These are phyloP conservation scores for Brachypodius melanocephalos DNA, from an alignment of 2,113 vertebrate genomes.

Conservation along the genomic window DNA sequence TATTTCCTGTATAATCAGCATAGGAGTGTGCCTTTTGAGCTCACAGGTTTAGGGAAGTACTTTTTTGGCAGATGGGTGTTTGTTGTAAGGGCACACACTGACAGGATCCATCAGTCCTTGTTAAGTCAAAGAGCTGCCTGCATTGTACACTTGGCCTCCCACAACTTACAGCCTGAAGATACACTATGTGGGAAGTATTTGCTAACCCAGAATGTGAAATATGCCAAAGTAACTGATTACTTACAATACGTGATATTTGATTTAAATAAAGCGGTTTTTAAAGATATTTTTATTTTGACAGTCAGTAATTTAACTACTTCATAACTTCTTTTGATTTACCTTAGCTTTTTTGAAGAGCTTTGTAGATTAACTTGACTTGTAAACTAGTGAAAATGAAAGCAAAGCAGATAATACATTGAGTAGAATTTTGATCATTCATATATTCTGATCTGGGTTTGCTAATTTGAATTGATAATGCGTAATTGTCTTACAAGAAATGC, in stretches of 20 bases:
- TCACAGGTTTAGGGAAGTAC: not conserved
- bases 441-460: not conserved
- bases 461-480: not conserved
- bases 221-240: not conserved
- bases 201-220: not conserved
- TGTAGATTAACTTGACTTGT: not conserved
- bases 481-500: not conserved
- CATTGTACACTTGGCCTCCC: not conserved
- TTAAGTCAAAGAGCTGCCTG: not conserved
- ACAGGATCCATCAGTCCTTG: not conserved
- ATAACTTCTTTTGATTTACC: not conserved
- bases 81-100: not conserved
- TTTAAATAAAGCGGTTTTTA: not conserved
- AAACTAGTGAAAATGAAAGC: not conserved
- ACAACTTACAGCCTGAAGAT: not conserved
- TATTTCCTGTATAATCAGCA: not conserved
- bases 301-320: not conserved
- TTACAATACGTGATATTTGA: not conserved
- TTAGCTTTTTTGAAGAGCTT: not conserved
- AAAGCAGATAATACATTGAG: not conserved
- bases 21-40: not conserved
- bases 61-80: not conserved
- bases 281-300: not conserved
- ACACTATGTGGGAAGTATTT: not conserved
- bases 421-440: not conserved